Conservation (phyloP, 2,113 vertebrate genomes). For the Scalopus aquaticus region DNA sequence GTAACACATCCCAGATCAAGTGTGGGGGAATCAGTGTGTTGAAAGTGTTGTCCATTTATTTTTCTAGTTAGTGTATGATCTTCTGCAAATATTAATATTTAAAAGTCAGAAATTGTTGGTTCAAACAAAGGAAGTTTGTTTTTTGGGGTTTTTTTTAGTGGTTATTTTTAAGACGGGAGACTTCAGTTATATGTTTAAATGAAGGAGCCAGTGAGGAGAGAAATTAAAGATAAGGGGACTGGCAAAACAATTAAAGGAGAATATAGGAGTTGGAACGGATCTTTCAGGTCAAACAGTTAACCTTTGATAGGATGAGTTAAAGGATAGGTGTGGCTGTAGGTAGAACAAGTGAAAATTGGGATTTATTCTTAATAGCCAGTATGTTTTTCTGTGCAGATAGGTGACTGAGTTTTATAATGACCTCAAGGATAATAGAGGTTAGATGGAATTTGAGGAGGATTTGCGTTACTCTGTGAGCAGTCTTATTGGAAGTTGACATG, state of each 20-base stretch:
- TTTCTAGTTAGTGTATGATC: background rate
- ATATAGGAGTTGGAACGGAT: background rate
- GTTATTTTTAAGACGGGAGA: constrained; percentile 39
- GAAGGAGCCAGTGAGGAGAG: background rate
- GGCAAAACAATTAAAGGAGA: background rate
- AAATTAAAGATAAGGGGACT: background rate
- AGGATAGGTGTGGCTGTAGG: background rate
- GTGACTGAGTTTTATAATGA: constrained; percentile 3
- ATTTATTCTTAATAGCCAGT: background rate
- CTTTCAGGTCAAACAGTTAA: background rate
- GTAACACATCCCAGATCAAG: background rate
- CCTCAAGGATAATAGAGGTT: background rate
- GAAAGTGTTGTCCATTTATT: background rate
- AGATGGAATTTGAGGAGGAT: background rate
- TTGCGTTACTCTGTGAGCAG: background rate
- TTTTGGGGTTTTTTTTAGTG: too few relatives aligned
- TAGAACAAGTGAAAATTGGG: background rate
- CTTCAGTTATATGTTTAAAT: background rate
- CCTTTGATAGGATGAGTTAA: background rate
- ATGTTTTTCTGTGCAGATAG: background rate
- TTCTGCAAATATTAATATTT: background rate
- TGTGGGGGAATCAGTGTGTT: background rate
- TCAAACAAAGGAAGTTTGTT: background rate
- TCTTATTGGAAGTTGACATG: background rate
- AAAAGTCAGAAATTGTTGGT: background rate